Base-by-base conservation (phyloP, 2,888 invertebrate genomes). In the Sipha maydis region DNA sequence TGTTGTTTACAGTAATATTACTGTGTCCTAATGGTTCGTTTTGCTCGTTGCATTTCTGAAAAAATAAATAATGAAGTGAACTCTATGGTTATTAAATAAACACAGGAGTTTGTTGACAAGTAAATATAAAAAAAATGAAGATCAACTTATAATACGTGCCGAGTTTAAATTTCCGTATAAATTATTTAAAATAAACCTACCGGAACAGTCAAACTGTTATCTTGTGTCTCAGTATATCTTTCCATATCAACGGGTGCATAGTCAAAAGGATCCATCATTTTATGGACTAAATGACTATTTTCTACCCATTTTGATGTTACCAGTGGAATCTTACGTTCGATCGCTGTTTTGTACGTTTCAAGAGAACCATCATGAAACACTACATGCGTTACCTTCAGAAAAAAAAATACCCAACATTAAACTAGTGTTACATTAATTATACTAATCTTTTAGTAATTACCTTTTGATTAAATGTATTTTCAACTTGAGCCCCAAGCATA, bases 361-460 rank as follows among this genome's bases (percentile, higher is more conserved):
- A 61, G 80, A 21, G 61, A 75, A 25, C 88, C 88, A 75, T 82
- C 82, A 54, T 61, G 38, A 82, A 88, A 88, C 9, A 88, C 75
- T 1, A 88, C 80, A 75, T 88, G 88, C 9, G 88, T 82, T n/a
- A 88, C 88, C 88, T 88, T 28, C 31, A 54, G 69, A n/a, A n/a
- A 9, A 73, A 56, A 79, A 69, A 38, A 14, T 38, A 54, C 4
- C 41, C 3, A 61, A n/a, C 61, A 67, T 76, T 38, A 28, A 9
- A 31, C 34, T 38, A 11, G 2, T 67, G 19, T 1, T 28, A 56
- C 31, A 54, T 1, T n/a, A n/a, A n/a, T n/a, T n/a, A n/a, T n/a
- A 21, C 19, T 54, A 54, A 79, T 56, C 0, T 34, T 69, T 71
- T 75, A 14, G 0, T 75, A 56, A 86, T 86, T 73, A 86, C 86